A percentile compares a stretch with the other conserved stretches of the same genome.
Evolutionary conservation across 2,797 vertebrate species (phyloP).

Genomic region (Falco biarmicus): DNA sequence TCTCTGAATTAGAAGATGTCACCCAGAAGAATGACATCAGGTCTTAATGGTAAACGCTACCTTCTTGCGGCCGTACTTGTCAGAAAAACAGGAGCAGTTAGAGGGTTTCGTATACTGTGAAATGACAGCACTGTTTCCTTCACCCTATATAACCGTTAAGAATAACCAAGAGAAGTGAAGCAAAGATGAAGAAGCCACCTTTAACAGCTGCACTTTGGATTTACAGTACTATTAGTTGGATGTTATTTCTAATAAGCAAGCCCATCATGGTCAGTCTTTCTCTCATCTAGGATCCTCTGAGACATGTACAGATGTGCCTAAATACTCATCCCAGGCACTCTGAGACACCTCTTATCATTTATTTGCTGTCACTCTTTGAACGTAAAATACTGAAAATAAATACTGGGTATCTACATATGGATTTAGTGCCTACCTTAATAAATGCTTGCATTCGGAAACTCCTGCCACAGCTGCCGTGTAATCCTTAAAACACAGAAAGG

Average conservation of each 20-base stretch:
- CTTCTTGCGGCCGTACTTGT: background rate
- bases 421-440: background rate
- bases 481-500: background rate
- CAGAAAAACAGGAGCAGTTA: background rate
- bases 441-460: background rate
- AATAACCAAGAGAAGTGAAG: background rate
- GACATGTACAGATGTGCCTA: background rate
- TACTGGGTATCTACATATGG: background rate
- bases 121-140: background rate
- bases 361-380: background rate
- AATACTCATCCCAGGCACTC: background rate
- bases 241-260: background rate
- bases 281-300: background rate
- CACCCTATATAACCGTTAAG: background rate
- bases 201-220: background rate
- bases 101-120: background rate
- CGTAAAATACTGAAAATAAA: background rate
- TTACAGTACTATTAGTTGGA: background rate
- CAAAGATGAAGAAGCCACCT: background rate
- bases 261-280: background rate
- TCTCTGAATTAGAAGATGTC: background rate
- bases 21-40: background rate
- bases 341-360: background rate
- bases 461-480: background rate
- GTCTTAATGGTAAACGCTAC: background rate